These are phyloP conservation scores for Margaritifera margaritifera DNA, from an alignment of 2,888 invertebrate genomes.

Conservation along the genomic window DNA sequence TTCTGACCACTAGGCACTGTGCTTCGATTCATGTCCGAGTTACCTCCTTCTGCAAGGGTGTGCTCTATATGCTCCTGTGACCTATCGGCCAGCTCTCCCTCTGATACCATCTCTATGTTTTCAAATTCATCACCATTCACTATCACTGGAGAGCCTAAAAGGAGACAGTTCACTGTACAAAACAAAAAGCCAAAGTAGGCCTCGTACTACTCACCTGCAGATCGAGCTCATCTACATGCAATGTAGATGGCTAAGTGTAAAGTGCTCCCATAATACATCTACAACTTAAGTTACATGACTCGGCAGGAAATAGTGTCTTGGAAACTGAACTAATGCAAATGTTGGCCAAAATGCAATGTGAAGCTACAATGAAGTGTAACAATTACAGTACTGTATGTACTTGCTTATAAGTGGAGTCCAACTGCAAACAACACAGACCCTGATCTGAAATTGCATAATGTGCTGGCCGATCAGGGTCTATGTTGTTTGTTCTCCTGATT, in stretches of 20 bases:
- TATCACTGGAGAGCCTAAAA: slow-evolving; percentile 70
- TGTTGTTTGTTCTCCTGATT: no score
- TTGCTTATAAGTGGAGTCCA: no score
- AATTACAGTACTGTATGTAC: no score
- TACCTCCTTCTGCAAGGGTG: slow-evolving; percentile 7
- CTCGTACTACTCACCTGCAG: no score
- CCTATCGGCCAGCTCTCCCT: slow-evolving; percentile 10
- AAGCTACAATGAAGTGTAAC: no score
- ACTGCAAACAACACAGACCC: no score
- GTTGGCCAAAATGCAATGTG: no score
- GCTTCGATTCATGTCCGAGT: slow-evolving; percentile 48
- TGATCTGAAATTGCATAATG: no score
- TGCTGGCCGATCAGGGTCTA: no score
- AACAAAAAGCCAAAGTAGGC: neutral
- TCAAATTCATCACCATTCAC: slow-evolving; percentile 72
- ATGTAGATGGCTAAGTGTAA: no score
- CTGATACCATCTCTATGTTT: slow-evolving; percentile 65
- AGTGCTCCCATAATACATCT: no score
- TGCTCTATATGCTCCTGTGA: slow-evolving; percentile 20
- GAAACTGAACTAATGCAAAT: neutral
- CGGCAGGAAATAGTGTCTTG: neutral
- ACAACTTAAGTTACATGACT: neutral
- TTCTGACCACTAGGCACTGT: slow-evolving; percentile 36
- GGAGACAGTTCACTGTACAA: slow-evolving; percentile 1
- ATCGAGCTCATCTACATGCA: no score